phyloP scores from a whole-genome alignment of 2,797 vertebrate genomes.

The Dendrocincla fuliginosa region DNA sequence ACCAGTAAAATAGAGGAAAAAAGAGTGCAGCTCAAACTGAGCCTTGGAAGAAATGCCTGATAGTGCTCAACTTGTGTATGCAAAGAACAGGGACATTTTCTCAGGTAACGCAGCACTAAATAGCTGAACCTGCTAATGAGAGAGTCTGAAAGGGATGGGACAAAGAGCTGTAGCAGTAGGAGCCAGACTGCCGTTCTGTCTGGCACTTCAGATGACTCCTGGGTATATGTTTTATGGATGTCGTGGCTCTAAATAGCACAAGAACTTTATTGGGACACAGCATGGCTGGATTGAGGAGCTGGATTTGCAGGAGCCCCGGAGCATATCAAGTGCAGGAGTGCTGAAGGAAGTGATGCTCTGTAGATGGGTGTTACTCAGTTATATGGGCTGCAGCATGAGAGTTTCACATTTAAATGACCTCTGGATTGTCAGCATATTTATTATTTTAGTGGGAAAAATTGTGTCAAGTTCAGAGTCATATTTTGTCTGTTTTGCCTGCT shows the following conservation, averaged over 20 bases:
- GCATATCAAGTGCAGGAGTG: accelerated
- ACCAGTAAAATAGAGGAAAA: neutral
- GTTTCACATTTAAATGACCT: neutral
- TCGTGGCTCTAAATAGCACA: neutral
- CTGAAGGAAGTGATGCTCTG: neutral
- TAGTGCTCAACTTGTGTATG: neutral
- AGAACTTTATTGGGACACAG: neutral
- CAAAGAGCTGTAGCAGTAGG: neutral
- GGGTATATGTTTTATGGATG: neutral
- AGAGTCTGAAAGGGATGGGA: neutral
- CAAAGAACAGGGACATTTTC: neutral
- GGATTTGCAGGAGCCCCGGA: neutral
- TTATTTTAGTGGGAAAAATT: neutral
- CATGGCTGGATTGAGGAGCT: neutral
- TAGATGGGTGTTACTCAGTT: neutral
- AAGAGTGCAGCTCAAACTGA: neutral
- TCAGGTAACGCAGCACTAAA: accelerated
- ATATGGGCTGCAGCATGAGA: neutral
- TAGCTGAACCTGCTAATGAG: neutral
- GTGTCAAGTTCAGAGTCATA: neutral
- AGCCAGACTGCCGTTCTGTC: neutral
- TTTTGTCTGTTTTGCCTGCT: neutral
- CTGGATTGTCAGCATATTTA: neutral
- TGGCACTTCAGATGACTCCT: neutral
- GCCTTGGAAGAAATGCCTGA: neutral